Base-by-base conservation (phyloP, 1,140 invertebrate species). In the Probaryconus sp. region DNA sequence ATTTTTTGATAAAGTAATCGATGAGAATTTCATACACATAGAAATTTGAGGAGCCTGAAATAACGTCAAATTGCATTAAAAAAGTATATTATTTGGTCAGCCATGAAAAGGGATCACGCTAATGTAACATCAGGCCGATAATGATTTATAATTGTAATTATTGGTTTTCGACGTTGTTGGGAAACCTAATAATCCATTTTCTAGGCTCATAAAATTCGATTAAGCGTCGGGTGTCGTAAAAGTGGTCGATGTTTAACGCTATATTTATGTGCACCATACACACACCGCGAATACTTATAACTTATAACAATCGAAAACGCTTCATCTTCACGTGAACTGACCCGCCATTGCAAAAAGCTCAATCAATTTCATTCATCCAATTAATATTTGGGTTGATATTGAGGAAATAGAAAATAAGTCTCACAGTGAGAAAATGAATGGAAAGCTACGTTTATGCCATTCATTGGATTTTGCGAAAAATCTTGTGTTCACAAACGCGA, bases 71-170 rank as follows among this genome's bases (percentile, higher is more conserved):
- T 45, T 43, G 51, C 31, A 33, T 53, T 47, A 48, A 24, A 53
- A 64, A 64, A 64, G 38, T 64, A 45, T 10, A 45, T 64, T 53
- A 64, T 45, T 64, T 21, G 24, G 45, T 21, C 37, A 26, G 11
- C 4, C 38, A 18, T 53, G 9, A 53, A 53, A 20, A 31, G 21
- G 48, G 28, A 43, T 47, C 16, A 40, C n/a, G 11, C 16, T 47
- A 16, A 38, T 65, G 24, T 56, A 48, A 65, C 33, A 56, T 56
- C 33, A 16, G 11, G 3, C 5, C 7, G 51, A 35, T 51, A 51
- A 50, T 68, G 48, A 68, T 68, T 68, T 58, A 68, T 58, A 58
- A 51, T 43, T 68, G 33, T 50, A 68, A 51, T 68, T 68, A 67
- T 50, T 56, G 63, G 43, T 40, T 56, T 48, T 33, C 16, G 13